Evolutionary conservation across 2,113 vertebrate genomes (phyloP), one percentile per base, ranked within the genome.

Genomic region (Sturnus vulgaris): DNA sequence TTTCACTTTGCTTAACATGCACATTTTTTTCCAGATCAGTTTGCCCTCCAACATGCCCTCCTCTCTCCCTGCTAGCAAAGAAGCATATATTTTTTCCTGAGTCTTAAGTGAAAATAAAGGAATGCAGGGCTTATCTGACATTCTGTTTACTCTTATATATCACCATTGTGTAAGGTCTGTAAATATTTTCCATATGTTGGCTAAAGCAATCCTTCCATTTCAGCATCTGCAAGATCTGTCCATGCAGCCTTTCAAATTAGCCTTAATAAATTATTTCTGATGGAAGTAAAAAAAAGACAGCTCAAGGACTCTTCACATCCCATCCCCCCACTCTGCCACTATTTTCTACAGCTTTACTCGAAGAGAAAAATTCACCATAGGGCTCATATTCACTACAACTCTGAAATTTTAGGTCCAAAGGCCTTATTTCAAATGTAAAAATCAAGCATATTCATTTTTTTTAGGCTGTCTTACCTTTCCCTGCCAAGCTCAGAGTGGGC

Each of bases 111-210:
- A 93, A 97, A 90, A 91, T 84, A 96, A 88, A 93, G 79, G 75
- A 94, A 96, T 93, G 86, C 82, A 82, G 57, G 61, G 55, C 76
- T 96, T 93, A 96, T 94, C 92, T 94, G 86, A 94, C 75, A 75
- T 75, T 94, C 76, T 96, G 78, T 90, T 96, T 95, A 94, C 82
- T 93, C 55, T 61, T 82, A 87, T 33, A 78, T 78, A 94, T 94
- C 80, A 95, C 68, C 73, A 79, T 53, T 70, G 50, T 81, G 77
- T 83, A 95, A 85, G 46, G 46, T n/a, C 80, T 70, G 59, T 83
- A 97, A 97, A 94, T 81, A 82, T 47, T 96, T 96, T 92, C 95
- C 94, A 79, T 89, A 87, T 88, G 88, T 85, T 97, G 69, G 92
- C 61, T 90, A 79, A 91, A 91, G 88, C 85, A 97, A 88, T 83